Conservation (phyloP, 2,113 vertebrate genomes). For the Gambusia affinis region DNA sequence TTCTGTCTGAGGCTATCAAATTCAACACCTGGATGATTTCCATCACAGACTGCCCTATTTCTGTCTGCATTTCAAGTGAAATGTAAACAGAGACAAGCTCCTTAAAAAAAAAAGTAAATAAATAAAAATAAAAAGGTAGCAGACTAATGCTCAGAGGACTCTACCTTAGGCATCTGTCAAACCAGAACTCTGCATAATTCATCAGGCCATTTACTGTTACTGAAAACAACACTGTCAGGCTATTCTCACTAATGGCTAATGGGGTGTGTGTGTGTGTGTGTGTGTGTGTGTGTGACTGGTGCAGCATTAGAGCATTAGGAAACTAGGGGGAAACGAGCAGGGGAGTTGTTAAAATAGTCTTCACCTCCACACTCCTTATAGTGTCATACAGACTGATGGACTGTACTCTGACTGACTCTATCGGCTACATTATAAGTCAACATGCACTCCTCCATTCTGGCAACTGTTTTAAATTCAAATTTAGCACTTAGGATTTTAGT, state of each 20-base stretch:
- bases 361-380: no score
- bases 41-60: background rate
- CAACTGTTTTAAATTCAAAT: no score
- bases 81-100: constrained; percentile 9
- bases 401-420: no score
- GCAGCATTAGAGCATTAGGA: constrained; percentile 35
- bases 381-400: no score
- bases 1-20: background rate
- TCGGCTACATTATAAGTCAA: no score
- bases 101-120: background rate
- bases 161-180: constrained; percentile 30
- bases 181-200: constrained; percentile 73
- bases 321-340: constrained; percentile 29
- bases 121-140: background rate
- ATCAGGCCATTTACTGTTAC: constrained; percentile 63
- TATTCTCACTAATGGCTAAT: constrained; percentile 73
- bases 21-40: background rate
- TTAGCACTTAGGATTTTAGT: no score
- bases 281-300: background rate
- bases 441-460: no score
- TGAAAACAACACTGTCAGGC: constrained; percentile 48
- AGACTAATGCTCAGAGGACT: constrained; percentile 19
- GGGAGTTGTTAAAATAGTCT: constrained; percentile 1
- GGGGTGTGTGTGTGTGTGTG: constrained; percentile 37
- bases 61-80: background rate